These are phyloP conservation scores for Cynodonichthys magdalenae DNA, from an alignment of 2,797 vertebrate genomes.

Conservation along the genomic window DNA sequence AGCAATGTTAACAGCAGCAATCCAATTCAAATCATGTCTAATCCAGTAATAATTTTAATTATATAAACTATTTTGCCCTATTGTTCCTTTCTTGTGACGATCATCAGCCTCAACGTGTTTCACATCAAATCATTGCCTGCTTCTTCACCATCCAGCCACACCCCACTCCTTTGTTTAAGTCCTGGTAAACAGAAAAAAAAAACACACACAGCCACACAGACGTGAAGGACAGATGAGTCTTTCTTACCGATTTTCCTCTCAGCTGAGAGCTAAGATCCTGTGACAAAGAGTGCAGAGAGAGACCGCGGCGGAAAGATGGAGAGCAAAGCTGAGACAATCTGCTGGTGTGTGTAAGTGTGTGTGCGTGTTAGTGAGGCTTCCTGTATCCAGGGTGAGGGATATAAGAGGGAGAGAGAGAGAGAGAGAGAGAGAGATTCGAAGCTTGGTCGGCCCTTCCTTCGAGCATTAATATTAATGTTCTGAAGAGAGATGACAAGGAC, in stretches of 20 bases:
- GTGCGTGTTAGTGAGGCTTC: slow-evolving; percentile 46
- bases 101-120: slow-evolving; percentile 15
- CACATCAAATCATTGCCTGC: slow-evolving; percentile 32
- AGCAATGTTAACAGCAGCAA: slow-evolving; percentile 3
- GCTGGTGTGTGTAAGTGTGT: slow-evolving; percentile 70
- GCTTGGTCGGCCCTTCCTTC: slow-evolving; percentile 65
- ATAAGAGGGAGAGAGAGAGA: slow-evolving; percentile 68
- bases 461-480: slow-evolving; percentile 70
- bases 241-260: slow-evolving; percentile 72
- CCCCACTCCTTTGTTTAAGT: slow-evolving; percentile 74
- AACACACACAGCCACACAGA: slow-evolving; percentile 17
- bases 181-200: slow-evolving; percentile 2
- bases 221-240: slow-evolving; percentile 24
- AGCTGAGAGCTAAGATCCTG: slow-evolving; percentile 63
- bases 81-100: not conserved
- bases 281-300: slow-evolving; percentile 50
- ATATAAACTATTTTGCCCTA: slow-evolving; percentile 23
- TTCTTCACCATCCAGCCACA: slow-evolving; percentile 66
- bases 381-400: slow-evolving; percentile 74
- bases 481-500: slow-evolving; percentile 39
- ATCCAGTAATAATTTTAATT: slow-evolving; percentile 9
- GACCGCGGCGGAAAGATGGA: slow-evolving; percentile 48
- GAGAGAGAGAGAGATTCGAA: slow-evolving; percentile 40
- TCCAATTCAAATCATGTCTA: slow-evolving; percentile 10
- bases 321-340: slow-evolving; percentile 69